These are phyloP conservation scores for Aptenodytes patagonicus DNA, from an alignment of 2,113 vertebrate species.

Conservation along the genomic window DNA sequence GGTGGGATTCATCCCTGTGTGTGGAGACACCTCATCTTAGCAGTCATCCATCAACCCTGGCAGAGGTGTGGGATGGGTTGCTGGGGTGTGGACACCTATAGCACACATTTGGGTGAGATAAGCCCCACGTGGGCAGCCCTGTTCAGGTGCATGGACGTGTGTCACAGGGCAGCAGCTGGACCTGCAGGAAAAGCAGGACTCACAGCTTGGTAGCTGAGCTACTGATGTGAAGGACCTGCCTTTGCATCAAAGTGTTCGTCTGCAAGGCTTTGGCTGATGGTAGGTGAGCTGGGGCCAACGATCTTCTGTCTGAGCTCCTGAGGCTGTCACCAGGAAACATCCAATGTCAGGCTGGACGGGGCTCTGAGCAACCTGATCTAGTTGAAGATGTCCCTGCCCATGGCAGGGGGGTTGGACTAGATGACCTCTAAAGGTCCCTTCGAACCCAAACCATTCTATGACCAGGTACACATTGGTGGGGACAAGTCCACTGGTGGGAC, in stretches of 20 bases:
- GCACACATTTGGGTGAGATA: background rate
- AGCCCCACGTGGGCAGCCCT: background rate
- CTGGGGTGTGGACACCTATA: background rate
- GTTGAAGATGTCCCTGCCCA: background rate
- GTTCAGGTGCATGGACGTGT: background rate
- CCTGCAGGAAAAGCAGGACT: background rate
- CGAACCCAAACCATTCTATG: background rate
- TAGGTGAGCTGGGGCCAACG: background rate
- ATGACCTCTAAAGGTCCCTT: background rate
- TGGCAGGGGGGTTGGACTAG: too few relatives aligned
- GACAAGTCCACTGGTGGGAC: background rate
- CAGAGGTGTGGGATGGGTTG: background rate
- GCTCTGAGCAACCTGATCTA: background rate
- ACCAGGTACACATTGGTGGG: background rate
- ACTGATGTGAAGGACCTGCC: background rate
- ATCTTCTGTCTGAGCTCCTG: background rate
- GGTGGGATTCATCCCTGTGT: background rate
- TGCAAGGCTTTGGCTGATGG: background rate
- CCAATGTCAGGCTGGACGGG: accelerated
- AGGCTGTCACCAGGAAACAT: background rate
- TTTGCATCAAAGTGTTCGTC: background rate
- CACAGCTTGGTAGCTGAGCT: background rate
- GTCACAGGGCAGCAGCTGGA: background rate
- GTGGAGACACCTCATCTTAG: background rate
- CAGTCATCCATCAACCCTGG: too few relatives aligned